These are phyloP conservation scores for Macquaria australasica DNA, from an alignment of 2,113 vertebrate species.

Conservation along the genomic window DNA sequence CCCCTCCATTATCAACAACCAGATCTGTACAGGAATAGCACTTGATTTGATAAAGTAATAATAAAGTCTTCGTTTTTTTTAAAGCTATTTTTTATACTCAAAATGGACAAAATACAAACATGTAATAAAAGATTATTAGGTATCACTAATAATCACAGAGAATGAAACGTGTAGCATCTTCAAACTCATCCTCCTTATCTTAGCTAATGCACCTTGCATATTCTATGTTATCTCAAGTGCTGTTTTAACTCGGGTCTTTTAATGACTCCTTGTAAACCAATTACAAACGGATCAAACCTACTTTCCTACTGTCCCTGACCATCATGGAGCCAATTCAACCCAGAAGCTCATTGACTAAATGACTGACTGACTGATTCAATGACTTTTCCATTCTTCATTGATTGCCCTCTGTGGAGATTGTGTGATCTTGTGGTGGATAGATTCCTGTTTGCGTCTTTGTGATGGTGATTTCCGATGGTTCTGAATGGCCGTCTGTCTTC, in stretches of 20 bases:
- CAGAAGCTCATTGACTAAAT: conserved; percentile 50
- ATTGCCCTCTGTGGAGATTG: conserved; percentile 48
- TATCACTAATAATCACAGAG: background rate
- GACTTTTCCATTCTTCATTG: conserved; percentile 43
- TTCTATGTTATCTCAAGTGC: conserved; percentile 66
- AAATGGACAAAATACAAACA: background rate
- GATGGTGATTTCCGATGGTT: conserved; percentile 45
- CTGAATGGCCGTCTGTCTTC: conserved; percentile 51
- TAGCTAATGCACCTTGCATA: background rate
- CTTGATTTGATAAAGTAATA: conserved; percentile 63
- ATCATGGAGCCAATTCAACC: conserved; percentile 14
- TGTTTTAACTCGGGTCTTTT: conserved; percentile 70
- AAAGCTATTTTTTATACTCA: background rate
- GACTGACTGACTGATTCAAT: conserved; percentile 45
- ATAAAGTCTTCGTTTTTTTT: conserved; percentile 5
- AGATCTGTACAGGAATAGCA: conserved; percentile 76
- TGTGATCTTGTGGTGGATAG: conserved; percentile 56
- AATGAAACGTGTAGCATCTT: background rate
- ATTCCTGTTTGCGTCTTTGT: conserved; percentile 50
- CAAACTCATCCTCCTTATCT: background rate
- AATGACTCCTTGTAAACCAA: conserved; percentile 52
- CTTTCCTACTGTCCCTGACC: conserved; percentile 39
- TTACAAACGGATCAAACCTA: conserved; percentile 63
- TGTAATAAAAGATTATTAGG: background rate
- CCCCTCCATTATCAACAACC: conserved; percentile 47